A percentile compares a stretch with the other conserved stretches of the same genome.
Conservation (phyloP, 2,888 invertebrate species). For the Azorinus chamasolen region DNA sequence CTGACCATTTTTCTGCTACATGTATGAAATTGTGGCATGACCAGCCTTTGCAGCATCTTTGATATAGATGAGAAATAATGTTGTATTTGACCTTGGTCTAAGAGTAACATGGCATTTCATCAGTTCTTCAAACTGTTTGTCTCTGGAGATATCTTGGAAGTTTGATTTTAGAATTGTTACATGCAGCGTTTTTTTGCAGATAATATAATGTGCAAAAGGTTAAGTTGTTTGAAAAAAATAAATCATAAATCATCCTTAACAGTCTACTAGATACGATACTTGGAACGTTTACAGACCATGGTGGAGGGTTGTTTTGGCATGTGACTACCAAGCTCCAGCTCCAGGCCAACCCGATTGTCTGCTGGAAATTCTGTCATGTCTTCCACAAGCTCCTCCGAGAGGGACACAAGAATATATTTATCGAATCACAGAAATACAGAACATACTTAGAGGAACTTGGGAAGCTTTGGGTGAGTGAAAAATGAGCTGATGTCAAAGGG, state of each 20-base stretch:
- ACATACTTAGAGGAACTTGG: constrained; percentile 94
- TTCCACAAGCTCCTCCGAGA: constrained; percentile 98
- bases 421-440: constrained; percentile 94
- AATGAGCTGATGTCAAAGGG: too few relatives aligned
- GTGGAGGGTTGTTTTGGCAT: constrained; percentile 96
- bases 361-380: constrained; percentile 99
- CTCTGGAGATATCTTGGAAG: too few relatives aligned
- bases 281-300: constrained; percentile 97
- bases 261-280: constrained; percentile 89
- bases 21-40: too few relatives aligned
- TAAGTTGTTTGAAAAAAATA: background rate
- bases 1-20: too few relatives aligned
- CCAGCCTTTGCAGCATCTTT: too few relatives aligned
- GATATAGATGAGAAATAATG: too few relatives aligned
- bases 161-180: too few relatives aligned
- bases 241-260: too few relatives aligned
- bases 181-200: background rate
- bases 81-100: too few relatives aligned
- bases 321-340: constrained; percentile 91
- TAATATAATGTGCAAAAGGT: background rate
- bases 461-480: constrained; percentile 94
- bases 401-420: constrained; percentile 94
- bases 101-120: too few relatives aligned
- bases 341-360: constrained; percentile 97
- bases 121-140: background rate